These are phyloP conservation scores for Iphiclides podalirius DNA, from an alignment of 2,888 invertebrate genomes.

Conservation along the genomic window DNA sequence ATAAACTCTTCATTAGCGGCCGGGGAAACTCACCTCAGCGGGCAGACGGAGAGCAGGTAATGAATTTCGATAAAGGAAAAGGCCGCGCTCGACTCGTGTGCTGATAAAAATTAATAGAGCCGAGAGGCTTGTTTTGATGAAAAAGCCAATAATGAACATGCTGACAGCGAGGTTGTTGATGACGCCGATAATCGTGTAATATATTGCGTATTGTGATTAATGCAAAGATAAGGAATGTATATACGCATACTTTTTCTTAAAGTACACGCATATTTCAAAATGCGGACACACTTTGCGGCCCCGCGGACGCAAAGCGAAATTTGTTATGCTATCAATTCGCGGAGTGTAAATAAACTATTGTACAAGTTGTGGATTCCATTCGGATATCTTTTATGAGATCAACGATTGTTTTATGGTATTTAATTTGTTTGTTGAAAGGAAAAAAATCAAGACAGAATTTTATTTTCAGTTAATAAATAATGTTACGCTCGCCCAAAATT, in stretches of 20 bases:
- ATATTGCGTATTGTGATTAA: constrained; percentile 37
- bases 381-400: not conserved
- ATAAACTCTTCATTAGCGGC: constrained; percentile 78
- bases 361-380: constrained; percentile 11
- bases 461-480: constrained; percentile 2
- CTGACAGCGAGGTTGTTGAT: constrained; percentile 46
- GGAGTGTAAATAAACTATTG: constrained; percentile 20
- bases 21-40: constrained; percentile 74
- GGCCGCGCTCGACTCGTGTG: constrained; percentile 43
- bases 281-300: constrained; percentile 14
- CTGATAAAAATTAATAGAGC: constrained; percentile 47
- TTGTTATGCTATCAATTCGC: constrained; percentile 20
- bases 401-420: not conserved
- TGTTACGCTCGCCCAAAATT: too few relatives aligned
- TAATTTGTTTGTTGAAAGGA: not conserved
- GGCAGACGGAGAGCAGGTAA: constrained; percentile 71
- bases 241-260: constrained; percentile 29
- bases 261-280: constrained; percentile 22
- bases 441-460: not conserved
- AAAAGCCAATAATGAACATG: constrained; percentile 43
- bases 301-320: constrained; percentile 17
- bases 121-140: constrained; percentile 45
- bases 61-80: constrained; percentile 68
- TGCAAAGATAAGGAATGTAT: constrained; percentile 30
- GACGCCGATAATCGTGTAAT: constrained; percentile 41